These are phyloP conservation scores for Macrosoma leucophasiata DNA, from an alignment of 2,888 invertebrate genomes.

Conservation along the genomic window DNA sequence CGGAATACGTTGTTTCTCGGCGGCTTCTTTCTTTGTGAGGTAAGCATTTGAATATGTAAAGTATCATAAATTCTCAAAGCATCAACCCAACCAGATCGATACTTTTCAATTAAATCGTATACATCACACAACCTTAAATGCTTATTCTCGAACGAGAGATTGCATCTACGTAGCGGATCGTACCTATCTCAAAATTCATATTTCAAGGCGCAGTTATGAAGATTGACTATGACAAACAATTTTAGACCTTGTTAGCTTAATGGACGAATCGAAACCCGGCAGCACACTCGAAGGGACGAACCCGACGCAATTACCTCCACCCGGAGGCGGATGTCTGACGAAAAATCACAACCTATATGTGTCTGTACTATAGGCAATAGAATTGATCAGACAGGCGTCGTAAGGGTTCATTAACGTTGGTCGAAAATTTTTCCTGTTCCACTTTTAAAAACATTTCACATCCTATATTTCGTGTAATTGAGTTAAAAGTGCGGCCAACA, in stretches of 20 bases:
- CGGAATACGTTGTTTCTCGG: too few species aligned
- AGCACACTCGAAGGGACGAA: slow-evolving; percentile 11
- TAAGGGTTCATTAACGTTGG: slow-evolving; percentile 24
- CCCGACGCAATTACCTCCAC: slow-evolving; percentile 34
- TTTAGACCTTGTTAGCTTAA: slow-evolving; percentile 23
- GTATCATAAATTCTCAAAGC: too few species aligned
- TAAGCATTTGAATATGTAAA: too few species aligned
- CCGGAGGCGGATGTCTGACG: slow-evolving; percentile 31
- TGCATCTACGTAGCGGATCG: slow-evolving; percentile 17
- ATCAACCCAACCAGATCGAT: too few species aligned
- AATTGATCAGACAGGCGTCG: slow-evolving; percentile 15
- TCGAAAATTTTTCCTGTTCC: slow-evolving; percentile 20
- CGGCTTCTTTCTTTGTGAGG: too few species aligned
- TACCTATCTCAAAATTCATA: slow-evolving; percentile 21
- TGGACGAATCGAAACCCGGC: slow-evolving; percentile 23
- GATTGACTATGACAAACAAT: slow-evolving; percentile 16
- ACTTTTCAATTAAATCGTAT: slow-evolving; percentile 27
- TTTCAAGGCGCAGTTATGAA: slow-evolving; percentile 19
- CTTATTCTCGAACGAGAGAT: slow-evolving; percentile 11
- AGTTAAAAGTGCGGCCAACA: slow-evolving; percentile 3
- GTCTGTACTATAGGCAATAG: slow-evolving; percentile 27
- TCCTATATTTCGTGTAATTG: slow-evolving; percentile 10
- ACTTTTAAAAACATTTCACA: slow-evolving; percentile 17
- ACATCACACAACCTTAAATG: slow-evolving; percentile 19
- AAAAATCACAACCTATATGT: slow-evolving; percentile 33